phyloP scores from a whole-genome alignment of 2,888 invertebrate species.

The Reticulitermes lucifugus region DNA sequence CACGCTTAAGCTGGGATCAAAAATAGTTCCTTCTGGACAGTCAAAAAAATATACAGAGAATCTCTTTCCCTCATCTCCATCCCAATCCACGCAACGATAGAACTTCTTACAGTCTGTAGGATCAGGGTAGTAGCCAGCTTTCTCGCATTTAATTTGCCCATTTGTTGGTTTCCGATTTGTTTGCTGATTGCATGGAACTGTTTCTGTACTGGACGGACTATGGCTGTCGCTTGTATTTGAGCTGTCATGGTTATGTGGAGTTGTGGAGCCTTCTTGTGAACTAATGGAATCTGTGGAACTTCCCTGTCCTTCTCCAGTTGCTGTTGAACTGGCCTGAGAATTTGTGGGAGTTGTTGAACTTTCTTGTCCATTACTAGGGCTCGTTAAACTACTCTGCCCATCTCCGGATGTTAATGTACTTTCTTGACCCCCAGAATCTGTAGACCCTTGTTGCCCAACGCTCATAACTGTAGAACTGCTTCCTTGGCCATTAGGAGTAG shows the following conservation, averaged over 20 bases:
- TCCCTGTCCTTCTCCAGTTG: neutral
- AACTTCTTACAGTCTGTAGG: conserved; percentile 78
- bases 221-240: conserved; percentile 1
- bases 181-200: conserved; percentile 40
- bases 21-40: conserved; percentile 78
- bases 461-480: neutral
- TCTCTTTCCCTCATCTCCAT: conserved; percentile 65
- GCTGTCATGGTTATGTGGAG: neutral
- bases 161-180: neutral
- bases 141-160: conserved; percentile 64
- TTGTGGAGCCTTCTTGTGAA: conserved; percentile 15
- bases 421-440: neutral
- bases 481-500: neutral
- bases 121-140: conserved; percentile 79
- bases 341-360: neutral
- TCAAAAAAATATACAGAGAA: conserved; percentile 75
- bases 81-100: conserved; percentile 80
- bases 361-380: neutral
- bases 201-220: neutral
- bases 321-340: neutral
- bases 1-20: conserved; percentile 74
- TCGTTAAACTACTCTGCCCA: neutral
- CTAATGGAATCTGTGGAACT: neutral
- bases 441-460: neutral
- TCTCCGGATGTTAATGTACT: neutral